Evolutionary conservation across 23 tunicate genomes (phyloP), one percentile per base, ranked within the genome.

Genomic region (Halocynthia roretzi): DNA sequence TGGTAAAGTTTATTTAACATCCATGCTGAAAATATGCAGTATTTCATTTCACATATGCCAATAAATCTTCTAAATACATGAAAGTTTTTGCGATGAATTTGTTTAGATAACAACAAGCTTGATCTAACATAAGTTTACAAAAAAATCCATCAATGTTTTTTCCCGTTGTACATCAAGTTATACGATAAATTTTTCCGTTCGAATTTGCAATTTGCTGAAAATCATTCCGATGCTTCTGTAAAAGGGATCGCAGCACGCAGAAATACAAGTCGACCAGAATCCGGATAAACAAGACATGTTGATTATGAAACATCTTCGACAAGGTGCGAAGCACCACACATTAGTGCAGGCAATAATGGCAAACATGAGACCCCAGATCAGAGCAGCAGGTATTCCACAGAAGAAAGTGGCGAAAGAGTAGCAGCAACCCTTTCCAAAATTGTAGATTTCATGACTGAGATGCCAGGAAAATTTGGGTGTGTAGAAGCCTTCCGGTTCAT

Each of bases 401-500:
- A 93, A 75, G 60, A 87, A 76, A 8, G 89, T 77, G 18, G 82
- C 60, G 17, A 87, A 74, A 5, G 87, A 70, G 83, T 93, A 93
- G 60, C 80, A 93, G 77, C 88, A 83, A n/a, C 86, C 85, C 58
- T 86, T 86, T 10, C 85, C 77, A 75, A 93, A 93, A 19, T 84
- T 89, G 80, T 80, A 93, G 14, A 93, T 79, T 74, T 93, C 98
- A 17, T 83, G 63, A 69, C 98, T 93, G 63, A 87, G 82, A 73
- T 83, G 87, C 98, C 98, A 93, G 18, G 93, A 83, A 71, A 77
- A 87, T 54, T 83, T 90, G 44, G 90, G 87, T 6, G 98, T 87
- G 81, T 87, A 76, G 81, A 57, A 93, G 12, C 98, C 98, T 73
- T 86, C 86, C 5, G 98, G 98, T 62, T 93, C 98, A 8, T 87